phyloP scores from a whole-genome alignment of 2,797 vertebrate species.

The Cetoscarus ocellatus region DNA sequence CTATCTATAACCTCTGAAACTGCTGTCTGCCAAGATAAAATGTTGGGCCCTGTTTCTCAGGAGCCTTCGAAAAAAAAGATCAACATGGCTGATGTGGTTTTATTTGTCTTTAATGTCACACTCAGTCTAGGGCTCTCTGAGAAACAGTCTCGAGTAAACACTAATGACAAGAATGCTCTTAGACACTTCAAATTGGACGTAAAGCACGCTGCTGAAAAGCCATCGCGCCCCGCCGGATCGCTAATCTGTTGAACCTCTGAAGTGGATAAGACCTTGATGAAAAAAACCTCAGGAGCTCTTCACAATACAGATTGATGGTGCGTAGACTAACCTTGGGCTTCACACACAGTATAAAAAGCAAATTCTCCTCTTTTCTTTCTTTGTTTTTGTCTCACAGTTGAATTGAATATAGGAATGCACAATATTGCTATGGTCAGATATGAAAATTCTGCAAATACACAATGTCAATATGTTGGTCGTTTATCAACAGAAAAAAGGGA shows the following conservation, averaged over 20 bases:
- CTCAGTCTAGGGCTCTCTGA: slow-evolving; percentile 76
- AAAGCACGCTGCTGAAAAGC: slow-evolving; percentile 71
- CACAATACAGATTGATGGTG: slow-evolving; percentile 74
- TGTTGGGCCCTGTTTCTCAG: slow-evolving; percentile 86
- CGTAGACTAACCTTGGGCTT: slow-evolving; percentile 33
- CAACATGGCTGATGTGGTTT: slow-evolving; percentile 84
- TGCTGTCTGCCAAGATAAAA: slow-evolving; percentile 92
- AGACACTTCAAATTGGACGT: slow-evolving; percentile 78
- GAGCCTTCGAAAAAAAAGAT: slow-evolving; percentile 85
- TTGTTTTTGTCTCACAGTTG: slow-evolving; percentile 11
- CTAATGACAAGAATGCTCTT: slow-evolving; percentile 82
- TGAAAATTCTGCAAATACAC: no score
- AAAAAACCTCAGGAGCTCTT: slow-evolving; percentile 72
- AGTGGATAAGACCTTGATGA: slow-evolving; percentile 80
- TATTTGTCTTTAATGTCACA: slow-evolving; percentile 85
- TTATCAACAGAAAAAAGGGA: no score
- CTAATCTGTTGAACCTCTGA: slow-evolving; percentile 81
- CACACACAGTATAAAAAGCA: slow-evolving; percentile 20
- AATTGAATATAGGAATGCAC: slow-evolving; percentile 10
- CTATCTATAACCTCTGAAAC: slow-evolving; percentile 93
- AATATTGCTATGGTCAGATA: no score
- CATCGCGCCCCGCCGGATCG: slow-evolving; percentile 69
- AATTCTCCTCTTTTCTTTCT: slow-evolving; percentile 17
- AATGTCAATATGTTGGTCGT: no score
- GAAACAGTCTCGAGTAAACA: slow-evolving; percentile 78